phyloP scores from a whole-genome alignment of 2,797 vertebrate genomes.

The Platalea minor region DNA sequence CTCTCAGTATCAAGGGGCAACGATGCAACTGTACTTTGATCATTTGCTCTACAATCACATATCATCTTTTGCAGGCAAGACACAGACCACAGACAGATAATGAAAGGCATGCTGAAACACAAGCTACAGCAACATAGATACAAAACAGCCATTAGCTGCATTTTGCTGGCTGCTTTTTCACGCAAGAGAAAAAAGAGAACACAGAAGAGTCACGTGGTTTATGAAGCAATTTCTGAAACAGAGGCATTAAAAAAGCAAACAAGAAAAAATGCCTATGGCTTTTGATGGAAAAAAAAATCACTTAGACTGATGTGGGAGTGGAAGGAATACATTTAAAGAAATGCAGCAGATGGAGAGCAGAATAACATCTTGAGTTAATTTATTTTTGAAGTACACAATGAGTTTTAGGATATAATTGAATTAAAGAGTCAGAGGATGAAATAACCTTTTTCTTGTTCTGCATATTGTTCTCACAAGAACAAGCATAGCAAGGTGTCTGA shows the following conservation, averaged over 20 bases:
- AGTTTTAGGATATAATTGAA: slow-evolving; percentile 76
- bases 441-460: slow-evolving; percentile 36
- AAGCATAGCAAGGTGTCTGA: background rate
- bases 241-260: slow-evolving; percentile 25
- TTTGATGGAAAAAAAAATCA: slow-evolving; percentile 51
- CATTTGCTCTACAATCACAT: background rate
- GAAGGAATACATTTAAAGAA: slow-evolving; percentile 70
- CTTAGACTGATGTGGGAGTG: slow-evolving; percentile 64
- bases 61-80: background rate
- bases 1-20: background rate
- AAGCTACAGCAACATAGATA: background rate
- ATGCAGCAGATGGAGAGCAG: slow-evolving; percentile 74
- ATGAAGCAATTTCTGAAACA: slow-evolving; percentile 68
- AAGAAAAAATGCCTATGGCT: slow-evolving; percentile 42
- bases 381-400: slow-evolving; percentile 76
- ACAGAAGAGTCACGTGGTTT: slow-evolving; percentile 58
- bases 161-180: slow-evolving; percentile 20
- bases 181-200: background rate
- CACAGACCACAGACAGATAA: background rate
- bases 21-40: background rate
- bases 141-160: slow-evolving; percentile 29
- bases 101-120: background rate
- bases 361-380: slow-evolving; percentile 77
- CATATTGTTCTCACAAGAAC: slow-evolving; percentile 30
- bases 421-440: slow-evolving; percentile 59